A percentile compares a stretch with the other conserved stretches of the same genome.
phyloP scores from a whole-genome alignment of 2,888 invertebrate species.

The Pristionchus arcanus region DNA sequence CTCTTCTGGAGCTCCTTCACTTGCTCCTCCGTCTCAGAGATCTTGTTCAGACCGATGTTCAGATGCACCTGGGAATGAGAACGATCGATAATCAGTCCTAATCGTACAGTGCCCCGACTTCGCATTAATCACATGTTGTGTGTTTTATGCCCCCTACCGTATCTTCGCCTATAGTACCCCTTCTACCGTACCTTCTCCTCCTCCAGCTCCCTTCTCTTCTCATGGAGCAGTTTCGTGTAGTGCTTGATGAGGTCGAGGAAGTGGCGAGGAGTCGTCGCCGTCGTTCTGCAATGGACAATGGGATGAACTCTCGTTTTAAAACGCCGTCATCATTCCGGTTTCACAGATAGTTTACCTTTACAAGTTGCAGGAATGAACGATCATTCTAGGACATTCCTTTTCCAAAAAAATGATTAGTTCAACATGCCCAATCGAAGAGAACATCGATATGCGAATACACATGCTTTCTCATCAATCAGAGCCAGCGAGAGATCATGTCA shows the following conservation, averaged over 20 bases:
- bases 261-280: constrained; percentile 98
- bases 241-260: constrained; percentile 99
- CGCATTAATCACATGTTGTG: not conserved
- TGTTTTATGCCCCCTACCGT: not conserved
- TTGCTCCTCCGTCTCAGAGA: constrained; percentile 96
- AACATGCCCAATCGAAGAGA: no score
- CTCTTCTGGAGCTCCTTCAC: constrained; percentile 99
- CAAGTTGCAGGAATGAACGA: not conserved
- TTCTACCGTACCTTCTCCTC: constrained; percentile 89
- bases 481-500: no score
- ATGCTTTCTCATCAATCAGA: no score
- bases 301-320: not conserved
- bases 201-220: constrained; percentile 96
- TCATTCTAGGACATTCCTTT: no score
- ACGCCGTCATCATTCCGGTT: not conserved
- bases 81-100: not conserved
- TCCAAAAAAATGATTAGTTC: no score
- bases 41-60: constrained; percentile 98
- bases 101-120: not conserved
- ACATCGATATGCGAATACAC: no score
- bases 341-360: not conserved
- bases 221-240: constrained; percentile 92
- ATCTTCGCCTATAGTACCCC: not conserved
- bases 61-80: constrained; percentile 85
- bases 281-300: constrained; percentile 81